Evolutionary conservation across 1,140 invertebrate species (phyloP), one percentile per base, ranked within the genome.

Genomic region (Tetranychus cinnabarinus): DNA sequence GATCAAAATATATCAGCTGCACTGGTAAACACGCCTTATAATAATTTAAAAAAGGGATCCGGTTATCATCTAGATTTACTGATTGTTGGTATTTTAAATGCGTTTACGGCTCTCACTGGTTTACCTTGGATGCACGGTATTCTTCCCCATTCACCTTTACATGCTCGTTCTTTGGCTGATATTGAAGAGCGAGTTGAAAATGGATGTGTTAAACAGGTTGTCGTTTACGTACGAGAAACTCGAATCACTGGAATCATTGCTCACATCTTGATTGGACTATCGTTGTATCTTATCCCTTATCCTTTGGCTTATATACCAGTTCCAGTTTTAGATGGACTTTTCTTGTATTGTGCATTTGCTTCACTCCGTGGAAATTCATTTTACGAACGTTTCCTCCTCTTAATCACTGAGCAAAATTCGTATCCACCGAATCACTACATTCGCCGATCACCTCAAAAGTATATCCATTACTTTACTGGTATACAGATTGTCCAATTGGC

Each of bases 401-500:
- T 81, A 31, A 77, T 82, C 64, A 81, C 79, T 66, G 79, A 81
- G 71, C 80, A 81, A 75, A 78, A 79, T 60, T 78, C 79, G 1
- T 81, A 81, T 67, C 79, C 79, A 55, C 79, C 80, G 31, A 81
- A 78, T 66, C 80, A 81, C 69, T 81, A 81, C 69, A 79, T 81
- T 62, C 72, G 80, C 23, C 68, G 77, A 60, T 79, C 81, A 4
- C 79, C 80, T 31, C 80, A 81, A 68, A 71, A 78, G 42, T 80
- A 79, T 66, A 76, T 81, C 35, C 80, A 82, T 66, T 69, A 75
- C 56, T 82, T 81, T 69, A 81, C 80, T 3, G 66, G 70, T 4
- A 72, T 75, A 61, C 80, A 81, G 71, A 71, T 81, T 4, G 63
- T 77, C 57, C 80, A 81, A 67, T 69, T 82, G 57, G 65, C 74